phyloP scores from a whole-genome alignment of 2,888 invertebrate species.

The Nebria salina region DNA sequence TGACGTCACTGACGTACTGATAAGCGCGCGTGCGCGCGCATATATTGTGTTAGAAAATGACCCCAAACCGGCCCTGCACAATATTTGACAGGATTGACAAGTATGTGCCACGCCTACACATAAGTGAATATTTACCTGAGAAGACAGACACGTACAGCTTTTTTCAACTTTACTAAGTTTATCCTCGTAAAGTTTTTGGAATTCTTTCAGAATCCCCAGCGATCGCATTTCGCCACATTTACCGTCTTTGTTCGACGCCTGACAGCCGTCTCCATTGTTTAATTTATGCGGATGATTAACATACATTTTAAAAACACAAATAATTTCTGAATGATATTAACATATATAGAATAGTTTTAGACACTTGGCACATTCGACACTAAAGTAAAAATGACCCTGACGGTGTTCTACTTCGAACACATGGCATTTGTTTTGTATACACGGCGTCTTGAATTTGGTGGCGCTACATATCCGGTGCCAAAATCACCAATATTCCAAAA shows the following conservation, averaged over 20 bases:
- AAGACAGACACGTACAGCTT: conserved; percentile 61
- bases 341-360: conserved; percentile 8
- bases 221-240: conserved; percentile 59
- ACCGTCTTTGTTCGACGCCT: conserved; percentile 46
- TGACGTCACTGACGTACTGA: no score
- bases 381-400: conserved; percentile 38
- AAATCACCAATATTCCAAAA: not conserved
- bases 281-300: conserved; percentile 24
- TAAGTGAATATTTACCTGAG: conserved; percentile 52
- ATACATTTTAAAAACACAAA: conserved; percentile 25
- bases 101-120: conserved; percentile 38
- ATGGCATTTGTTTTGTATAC: conserved; percentile 41
- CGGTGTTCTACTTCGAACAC: conserved; percentile 38
- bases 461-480: not conserved
- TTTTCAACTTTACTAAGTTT: conserved; percentile 69
- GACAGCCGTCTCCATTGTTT: conserved; percentile 47
- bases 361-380: conserved; percentile 28
- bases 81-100: conserved; percentile 23
- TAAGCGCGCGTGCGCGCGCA: not conserved
- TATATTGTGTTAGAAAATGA: no score
- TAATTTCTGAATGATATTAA: conserved; percentile 27
- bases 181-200: conserved; percentile 71
- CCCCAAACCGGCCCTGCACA: not conserved
- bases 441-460: conserved; percentile 13
- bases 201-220: conserved; percentile 68